Conservation (phyloP, 2,797 vertebrate species). For the Malacoctenus gilli region DNA sequence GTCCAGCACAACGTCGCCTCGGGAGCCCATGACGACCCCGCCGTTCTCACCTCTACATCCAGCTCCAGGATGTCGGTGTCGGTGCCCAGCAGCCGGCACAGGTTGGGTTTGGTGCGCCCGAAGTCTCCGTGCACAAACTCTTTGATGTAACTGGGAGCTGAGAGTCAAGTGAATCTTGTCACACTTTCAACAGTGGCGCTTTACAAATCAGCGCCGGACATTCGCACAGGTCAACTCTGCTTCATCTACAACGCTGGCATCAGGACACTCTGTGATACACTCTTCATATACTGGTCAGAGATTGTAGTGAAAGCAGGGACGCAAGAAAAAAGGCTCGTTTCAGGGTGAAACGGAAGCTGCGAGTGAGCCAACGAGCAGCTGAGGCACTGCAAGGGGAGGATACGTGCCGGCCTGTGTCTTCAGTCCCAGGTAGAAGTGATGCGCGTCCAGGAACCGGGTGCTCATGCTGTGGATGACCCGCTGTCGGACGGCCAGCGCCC, state of each 20-base stretch:
- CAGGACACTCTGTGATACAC: too few relatives aligned
- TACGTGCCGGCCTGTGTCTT: conserved; percentile 98
- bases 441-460: conserved; percentile 82
- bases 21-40: too few relatives aligned
- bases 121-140: conserved; percentile 98
- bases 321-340: too few relatives aligned
- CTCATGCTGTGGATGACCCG: conserved; percentile 91
- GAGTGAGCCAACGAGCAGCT: too few relatives aligned
- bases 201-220: too few relatives aligned
- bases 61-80: conserved; percentile 94
- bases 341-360: too few relatives aligned
- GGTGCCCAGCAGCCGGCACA: conserved; percentile 87
- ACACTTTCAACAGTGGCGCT: too few relatives aligned
- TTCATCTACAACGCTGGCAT: too few relatives aligned
- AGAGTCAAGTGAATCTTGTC: conserved; percentile 70
- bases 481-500: conserved; percentile 88
- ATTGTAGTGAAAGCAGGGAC: too few relatives aligned
- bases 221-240: too few relatives aligned
- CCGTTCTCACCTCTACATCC: conserved; percentile 89
- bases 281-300: too few relatives aligned
- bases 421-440: conserved; percentile 91
- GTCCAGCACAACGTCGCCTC: too few relatives aligned
- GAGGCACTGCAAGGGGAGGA: conserved; percentile 75
- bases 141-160: conserved; percentile 89
- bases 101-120: conserved; percentile 93